Percentiles rank a stretch among this genome's conserved stretches.
These are phyloP conservation scores for Polydrusus cervinus DNA, from an alignment of 2,888 invertebrate species.

Conservation along the genomic window DNA sequence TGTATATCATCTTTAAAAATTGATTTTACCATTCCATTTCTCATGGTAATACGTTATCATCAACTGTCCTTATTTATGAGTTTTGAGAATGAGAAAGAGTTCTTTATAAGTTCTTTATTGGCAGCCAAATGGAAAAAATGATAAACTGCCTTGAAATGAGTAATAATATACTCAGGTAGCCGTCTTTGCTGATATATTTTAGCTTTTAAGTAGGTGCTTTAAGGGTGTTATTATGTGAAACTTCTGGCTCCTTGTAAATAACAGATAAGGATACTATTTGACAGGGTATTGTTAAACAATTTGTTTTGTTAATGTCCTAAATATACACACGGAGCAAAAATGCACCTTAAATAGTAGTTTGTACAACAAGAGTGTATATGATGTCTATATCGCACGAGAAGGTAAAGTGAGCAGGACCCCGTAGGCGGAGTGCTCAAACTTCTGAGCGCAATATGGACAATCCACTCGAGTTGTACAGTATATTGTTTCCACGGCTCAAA, in stretches of 20 bases:
- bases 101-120: constrained; percentile 52
- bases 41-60: constrained; percentile 49
- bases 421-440: too few species aligned
- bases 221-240: constrained; percentile 63
- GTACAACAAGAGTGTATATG: too few species aligned
- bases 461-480: too few species aligned
- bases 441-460: too few species aligned
- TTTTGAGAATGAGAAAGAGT: constrained; percentile 49
- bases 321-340: neutral
- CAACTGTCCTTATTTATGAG: constrained; percentile 51
- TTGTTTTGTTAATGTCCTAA: constrained; percentile 34
- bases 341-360: too few species aligned
- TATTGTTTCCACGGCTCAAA: too few species aligned
- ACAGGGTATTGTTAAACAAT: constrained; percentile 63
- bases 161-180: constrained; percentile 66
- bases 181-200: constrained; percentile 62
- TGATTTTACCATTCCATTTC: constrained; percentile 52
- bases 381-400: too few species aligned
- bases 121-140: constrained; percentile 62
- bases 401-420: too few species aligned
- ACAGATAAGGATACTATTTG: constrained; percentile 57
- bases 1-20: constrained; percentile 47
- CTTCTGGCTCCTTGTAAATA: constrained; percentile 61
- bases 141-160: constrained; percentile 62
- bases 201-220: constrained; percentile 59